phyloP scores from a whole-genome alignment of 2,888 invertebrate species.

The Tachystola acroxantha region DNA sequence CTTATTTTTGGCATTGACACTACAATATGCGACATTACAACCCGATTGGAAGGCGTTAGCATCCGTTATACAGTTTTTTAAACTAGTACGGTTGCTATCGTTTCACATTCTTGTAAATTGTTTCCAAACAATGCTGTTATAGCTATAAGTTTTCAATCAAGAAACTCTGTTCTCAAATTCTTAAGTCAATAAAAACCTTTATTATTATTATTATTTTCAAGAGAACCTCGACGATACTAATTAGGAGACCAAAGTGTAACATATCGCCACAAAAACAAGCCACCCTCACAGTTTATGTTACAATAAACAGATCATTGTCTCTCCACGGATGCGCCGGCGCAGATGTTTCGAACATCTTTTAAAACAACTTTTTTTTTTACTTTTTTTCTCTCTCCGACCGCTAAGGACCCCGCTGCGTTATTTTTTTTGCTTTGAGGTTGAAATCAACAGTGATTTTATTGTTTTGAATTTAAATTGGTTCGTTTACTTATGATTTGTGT shows the following conservation, averaged over 20 bases:
- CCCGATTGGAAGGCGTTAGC: no score
- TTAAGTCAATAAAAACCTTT: no score
- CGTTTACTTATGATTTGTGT: slow-evolving; percentile 9
- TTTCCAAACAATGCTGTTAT: no score
- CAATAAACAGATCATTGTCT: slow-evolving; percentile 50
- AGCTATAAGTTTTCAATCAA: no score
- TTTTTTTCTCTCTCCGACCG: slow-evolving; percentile 6
- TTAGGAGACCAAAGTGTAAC: slow-evolving; percentile 3
- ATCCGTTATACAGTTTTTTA: no score
- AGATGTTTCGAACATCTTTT: slow-evolving; percentile 28
- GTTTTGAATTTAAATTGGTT: slow-evolving; percentile 10
- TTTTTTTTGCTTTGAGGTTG: neutral
- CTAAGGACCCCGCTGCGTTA: slow-evolving; percentile 13
- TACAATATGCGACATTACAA: no score
- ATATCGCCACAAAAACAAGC: slow-evolving; percentile 7
- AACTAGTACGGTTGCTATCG: no score
- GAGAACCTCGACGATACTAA: no score
- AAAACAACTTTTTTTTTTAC: slow-evolving; percentile 5
- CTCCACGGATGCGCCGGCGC: slow-evolving; percentile 26
- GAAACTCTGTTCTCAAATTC: no score
- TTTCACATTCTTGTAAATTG: no score
- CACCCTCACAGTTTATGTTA: slow-evolving; percentile 15
- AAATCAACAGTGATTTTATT: slow-evolving; percentile 7
- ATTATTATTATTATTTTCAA: no score
- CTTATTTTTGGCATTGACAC: no score